Evolutionary conservation across 1,140 invertebrate genomes (phyloP).

Genomic region (Drosophila obscura): DNA sequence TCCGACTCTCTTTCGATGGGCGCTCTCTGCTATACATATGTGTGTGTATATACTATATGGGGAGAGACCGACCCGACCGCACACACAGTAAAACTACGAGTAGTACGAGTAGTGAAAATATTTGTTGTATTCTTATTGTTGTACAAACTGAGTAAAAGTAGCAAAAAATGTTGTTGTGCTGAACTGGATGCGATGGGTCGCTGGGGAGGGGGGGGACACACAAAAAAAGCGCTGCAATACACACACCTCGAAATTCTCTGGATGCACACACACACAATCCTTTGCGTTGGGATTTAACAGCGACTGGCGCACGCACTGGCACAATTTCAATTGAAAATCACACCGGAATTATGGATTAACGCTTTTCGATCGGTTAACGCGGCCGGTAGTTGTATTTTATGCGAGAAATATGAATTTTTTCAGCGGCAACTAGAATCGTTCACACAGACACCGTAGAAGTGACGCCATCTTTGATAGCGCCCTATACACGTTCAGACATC

Average conservation of each 20-base stretch:
- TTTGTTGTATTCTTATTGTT: constrained; percentile 53
- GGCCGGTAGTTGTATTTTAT: constrained; percentile 58
- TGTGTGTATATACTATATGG: constrained; percentile 49
- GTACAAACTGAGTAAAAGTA: constrained; percentile 49
- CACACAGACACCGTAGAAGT: constrained; percentile 71
- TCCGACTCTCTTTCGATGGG: constrained; percentile 27
- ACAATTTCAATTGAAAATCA: constrained; percentile 62
- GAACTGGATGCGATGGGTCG: not conserved
- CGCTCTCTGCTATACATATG: not conserved
- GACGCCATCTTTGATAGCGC: constrained; percentile 73
- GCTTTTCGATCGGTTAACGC: constrained; percentile 67
- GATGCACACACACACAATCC: constrained; percentile 18
- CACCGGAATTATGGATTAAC: constrained; percentile 49
- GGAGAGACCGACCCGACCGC: constrained; percentile 28
- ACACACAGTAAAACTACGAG: constrained; percentile 27
- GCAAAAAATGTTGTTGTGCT: constrained; percentile 53
- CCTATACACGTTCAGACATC: constrained; percentile 41
- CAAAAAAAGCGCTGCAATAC: constrained; percentile 55
- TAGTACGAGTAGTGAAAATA: constrained; percentile 40
- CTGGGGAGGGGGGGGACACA: not conserved
- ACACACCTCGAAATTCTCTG: constrained; percentile 38
- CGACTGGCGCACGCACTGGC: constrained; percentile 49
- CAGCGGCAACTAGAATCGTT: constrained; percentile 71
- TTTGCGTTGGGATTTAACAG: constrained; percentile 27
- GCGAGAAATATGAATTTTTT: constrained; percentile 68